Evolutionary conservation across 2,113 vertebrate species (phyloP), one percentile per base, ranked within the genome.

Genomic region (Lagopus leucura): DNA sequence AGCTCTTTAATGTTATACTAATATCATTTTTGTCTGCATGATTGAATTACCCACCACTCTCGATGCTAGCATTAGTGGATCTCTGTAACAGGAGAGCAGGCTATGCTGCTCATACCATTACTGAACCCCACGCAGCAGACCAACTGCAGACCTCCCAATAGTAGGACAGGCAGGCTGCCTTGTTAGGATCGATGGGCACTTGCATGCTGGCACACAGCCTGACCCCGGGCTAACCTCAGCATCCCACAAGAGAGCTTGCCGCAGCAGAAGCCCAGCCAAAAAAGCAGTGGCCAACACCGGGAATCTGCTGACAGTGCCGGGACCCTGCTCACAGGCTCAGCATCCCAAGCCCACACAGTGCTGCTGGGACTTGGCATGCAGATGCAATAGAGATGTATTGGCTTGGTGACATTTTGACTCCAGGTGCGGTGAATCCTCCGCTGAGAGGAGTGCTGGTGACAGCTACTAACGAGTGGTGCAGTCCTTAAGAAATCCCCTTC

Each of bases 11-110:
- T 82, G 87, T 75, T 96, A 93, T 13, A 3, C 65, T 94, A 96
- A 94, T 95, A 94, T 91, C 24, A 88, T 92, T 96, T 95, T 90
- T 94, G 91, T 64, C 91, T 72, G 78, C 72, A 78, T 72, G 95
- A 96, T 91, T 94, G 89, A 90, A 83, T 90, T 94, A 87, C 75
- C 64, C 5, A 0, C 32, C 67, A 16, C 66, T 76, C 64, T 82
- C 61, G 61, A 76, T 40, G 88, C 16, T 58, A 86, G 76, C 61
- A 60, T 54, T 69, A 91, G 92, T 71, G 69, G n/a, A 81, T 88
- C 85, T 80, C 57, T 92, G 52, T 91, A 88, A 92, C 8, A 84
- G 69, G 84, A 95, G 73, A 83, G 14, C 73, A 77, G 5, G 9
- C 34, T 94, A 89, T 34, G 66, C 47, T 52, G 86, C 34, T 61